These are phyloP conservation scores for Sebastes nivosus DNA, from an alignment of 2,797 vertebrate species.

Conservation along the genomic window DNA sequence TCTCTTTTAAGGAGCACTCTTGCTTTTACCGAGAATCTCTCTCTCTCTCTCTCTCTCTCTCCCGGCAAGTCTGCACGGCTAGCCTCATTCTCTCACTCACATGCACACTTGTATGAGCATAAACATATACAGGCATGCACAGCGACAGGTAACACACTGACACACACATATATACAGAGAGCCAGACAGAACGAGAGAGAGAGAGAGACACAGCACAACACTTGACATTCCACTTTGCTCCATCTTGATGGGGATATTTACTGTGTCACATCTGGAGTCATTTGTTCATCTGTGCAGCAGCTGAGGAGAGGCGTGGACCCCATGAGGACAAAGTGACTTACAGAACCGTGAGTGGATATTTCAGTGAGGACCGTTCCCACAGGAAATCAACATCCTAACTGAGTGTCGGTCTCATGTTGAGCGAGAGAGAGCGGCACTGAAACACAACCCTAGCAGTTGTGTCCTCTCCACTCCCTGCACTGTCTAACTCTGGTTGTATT, in stretches of 20 bases:
- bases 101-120: conserved; percentile 17
- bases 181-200: background rate
- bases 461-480: background rate
- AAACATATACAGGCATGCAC: conserved; percentile 20
- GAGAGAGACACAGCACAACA: background rate
- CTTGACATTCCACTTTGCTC: conserved; percentile 14
- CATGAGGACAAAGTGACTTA: conserved; percentile 41
- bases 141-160: conserved; percentile 23
- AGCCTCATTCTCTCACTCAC: conserved; percentile 44
- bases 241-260: conserved; percentile 49
- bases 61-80: conserved; percentile 6
- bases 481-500: background rate
- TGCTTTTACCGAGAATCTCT: conserved; percentile 47
- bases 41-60: background rate
- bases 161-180: background rate
- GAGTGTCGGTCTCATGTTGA: conserved; percentile 15
- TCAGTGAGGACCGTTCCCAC: conserved; percentile 38
- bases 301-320: conserved; percentile 19
- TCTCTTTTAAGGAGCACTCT: conserved; percentile 52
- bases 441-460: background rate
- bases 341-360: conserved; percentile 29
- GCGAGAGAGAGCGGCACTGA: conserved; percentile 3
- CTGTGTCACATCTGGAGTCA: conserved; percentile 59
- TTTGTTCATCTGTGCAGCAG: conserved; percentile 48
- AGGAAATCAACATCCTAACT: conserved; percentile 39